A percentile compares a stretch with the other conserved stretches of the same genome.
Conservation (phyloP, 2,113 vertebrate genomes). For the Tonatia bakeri region DNA sequence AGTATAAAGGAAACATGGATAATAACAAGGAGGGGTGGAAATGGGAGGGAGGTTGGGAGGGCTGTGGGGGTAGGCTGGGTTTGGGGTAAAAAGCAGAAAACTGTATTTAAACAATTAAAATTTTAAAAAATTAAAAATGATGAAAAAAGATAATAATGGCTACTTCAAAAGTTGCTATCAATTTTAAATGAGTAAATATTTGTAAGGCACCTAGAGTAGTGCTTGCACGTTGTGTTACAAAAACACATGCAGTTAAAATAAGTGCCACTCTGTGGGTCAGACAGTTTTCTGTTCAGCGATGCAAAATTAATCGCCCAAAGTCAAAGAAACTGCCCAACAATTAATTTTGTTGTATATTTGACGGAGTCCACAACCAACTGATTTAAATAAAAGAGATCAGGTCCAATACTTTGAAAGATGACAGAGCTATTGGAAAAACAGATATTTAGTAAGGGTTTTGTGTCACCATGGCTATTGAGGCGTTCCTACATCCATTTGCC, state of each 20-base stretch:
- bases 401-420: neutral
- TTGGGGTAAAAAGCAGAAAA: no score
- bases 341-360: neutral
- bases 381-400: neutral
- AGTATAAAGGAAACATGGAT: no score
- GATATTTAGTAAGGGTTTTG: neutral
- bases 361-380: neutral
- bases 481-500: neutral
- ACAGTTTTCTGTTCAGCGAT: neutral
- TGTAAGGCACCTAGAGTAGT: neutral
- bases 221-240: neutral
- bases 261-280: neutral
- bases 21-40: no score
- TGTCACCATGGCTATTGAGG: neutral
- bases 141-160: neutral
- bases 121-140: no score
- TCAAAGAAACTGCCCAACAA: conserved; percentile 8
- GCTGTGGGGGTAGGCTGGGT: no score
- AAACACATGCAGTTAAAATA: neutral
- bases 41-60: no score
- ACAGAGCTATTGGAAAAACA: neutral
- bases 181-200: neutral
- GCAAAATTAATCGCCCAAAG: neutral
- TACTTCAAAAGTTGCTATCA: neutral
- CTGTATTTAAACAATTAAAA: no score